Evolutionary conservation across 2,888 invertebrate species (phyloP).

Genomic region (Synergus japonicus): DNA sequence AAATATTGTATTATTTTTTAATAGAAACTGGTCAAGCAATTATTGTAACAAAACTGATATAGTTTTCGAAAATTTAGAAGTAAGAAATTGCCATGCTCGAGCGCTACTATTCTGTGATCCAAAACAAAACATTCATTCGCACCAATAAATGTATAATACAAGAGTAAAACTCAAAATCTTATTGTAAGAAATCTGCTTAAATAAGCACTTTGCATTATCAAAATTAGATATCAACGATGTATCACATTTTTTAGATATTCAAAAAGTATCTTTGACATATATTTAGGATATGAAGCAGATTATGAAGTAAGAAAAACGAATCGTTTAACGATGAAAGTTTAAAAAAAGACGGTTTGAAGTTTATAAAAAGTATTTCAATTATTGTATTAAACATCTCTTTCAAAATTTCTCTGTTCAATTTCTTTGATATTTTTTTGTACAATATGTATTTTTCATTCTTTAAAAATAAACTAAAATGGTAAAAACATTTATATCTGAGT

Average conservation of each 20-base stretch:
- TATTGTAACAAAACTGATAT: slow-evolving; percentile 10
- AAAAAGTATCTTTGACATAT: not conserved
- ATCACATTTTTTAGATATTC: not conserved
- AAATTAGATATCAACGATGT: not conserved
- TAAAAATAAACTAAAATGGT: too few species aligned
- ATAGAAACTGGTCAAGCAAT: not conserved
- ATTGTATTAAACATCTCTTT: too few species aligned
- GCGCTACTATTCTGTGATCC: slow-evolving; percentile 74
- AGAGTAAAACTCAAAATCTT: slow-evolving; percentile 44
- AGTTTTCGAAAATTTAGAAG: slow-evolving; percentile 66
- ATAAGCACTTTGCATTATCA: not conserved
- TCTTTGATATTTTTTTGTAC: too few species aligned
- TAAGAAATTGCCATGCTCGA: slow-evolving; percentile 69
- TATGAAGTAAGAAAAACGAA: too few species aligned
- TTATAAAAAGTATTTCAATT: too few species aligned
- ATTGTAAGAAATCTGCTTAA: not conserved
- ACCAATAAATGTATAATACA: slow-evolving; percentile 46
- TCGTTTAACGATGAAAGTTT: too few species aligned
- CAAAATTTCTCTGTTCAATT: too few species aligned
- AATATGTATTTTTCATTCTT: too few species aligned
- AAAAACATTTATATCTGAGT: too few species aligned
- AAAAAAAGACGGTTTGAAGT: too few species aligned
- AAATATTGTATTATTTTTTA: too few species aligned
- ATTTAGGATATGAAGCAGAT: not conserved
- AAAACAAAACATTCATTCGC: slow-evolving; percentile 60